Conservation (phyloP, 2,888 invertebrate species). For the Pyrochroa serraticornis region DNA sequence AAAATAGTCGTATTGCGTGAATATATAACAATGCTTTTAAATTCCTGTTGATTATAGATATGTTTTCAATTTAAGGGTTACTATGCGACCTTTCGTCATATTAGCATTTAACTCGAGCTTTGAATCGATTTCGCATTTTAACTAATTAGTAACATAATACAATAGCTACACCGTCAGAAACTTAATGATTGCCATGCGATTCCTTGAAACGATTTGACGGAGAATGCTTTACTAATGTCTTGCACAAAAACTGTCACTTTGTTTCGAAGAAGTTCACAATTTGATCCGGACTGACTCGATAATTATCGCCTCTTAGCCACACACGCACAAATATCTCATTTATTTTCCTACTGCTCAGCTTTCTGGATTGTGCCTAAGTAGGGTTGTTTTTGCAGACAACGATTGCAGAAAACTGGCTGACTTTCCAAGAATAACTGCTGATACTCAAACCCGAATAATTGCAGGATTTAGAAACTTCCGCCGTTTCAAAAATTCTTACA, state of each 20-base stretch:
- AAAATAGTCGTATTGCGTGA: constrained; percentile 29
- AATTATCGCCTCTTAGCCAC: constrained; percentile 40
- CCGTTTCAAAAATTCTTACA: too few species aligned
- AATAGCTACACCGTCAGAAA: constrained; percentile 40
- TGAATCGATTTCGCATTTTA: constrained; percentile 30
- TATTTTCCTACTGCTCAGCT: constrained; percentile 34
- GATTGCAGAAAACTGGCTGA: too few species aligned
- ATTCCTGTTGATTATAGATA: constrained; percentile 27
- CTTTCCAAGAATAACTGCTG: too few species aligned
- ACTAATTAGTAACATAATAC: constrained; percentile 44
- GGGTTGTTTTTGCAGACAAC: constrained; percentile 13
- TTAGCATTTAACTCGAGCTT: constrained; percentile 25
- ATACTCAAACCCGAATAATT: too few species aligned
- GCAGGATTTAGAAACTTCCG: too few species aligned
- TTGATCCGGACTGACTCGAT: constrained; percentile 31
- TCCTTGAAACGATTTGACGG: constrained; percentile 46
- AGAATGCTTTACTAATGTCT: constrained; percentile 33
- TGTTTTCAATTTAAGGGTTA: constrained; percentile 27
- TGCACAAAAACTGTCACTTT: constrained; percentile 38
- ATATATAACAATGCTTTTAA: constrained; percentile 27
- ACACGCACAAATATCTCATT: constrained; percentile 40
- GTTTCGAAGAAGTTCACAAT: constrained; percentile 37
- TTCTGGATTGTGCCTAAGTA: constrained; percentile 22
- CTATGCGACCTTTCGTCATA: constrained; percentile 27
- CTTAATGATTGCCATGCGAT: constrained; percentile 42